phyloP scores from a whole-genome alignment of 2,113 vertebrate species.

The Lagopus leucura region DNA sequence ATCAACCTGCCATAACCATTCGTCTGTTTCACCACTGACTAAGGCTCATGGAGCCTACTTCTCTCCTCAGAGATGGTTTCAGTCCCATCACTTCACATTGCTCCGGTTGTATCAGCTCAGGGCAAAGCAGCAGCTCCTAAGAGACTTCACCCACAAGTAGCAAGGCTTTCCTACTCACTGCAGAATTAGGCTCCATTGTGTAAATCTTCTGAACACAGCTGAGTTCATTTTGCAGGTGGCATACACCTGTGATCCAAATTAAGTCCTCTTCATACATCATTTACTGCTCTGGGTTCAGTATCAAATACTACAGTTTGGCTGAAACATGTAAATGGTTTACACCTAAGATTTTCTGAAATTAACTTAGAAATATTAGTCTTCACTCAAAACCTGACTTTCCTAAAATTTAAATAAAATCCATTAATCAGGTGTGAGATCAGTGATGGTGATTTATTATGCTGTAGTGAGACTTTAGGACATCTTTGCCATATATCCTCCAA shows the following conservation, averaged over 20 bases:
- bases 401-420: background rate
- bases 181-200: background rate
- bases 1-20: no score
- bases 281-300: background rate
- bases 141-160: background rate
- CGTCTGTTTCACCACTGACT: background rate
- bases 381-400: background rate
- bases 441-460: background rate
- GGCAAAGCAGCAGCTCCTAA: background rate
- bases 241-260: accelerated
- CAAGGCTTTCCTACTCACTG: background rate
- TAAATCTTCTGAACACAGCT: background rate
- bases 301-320: background rate
- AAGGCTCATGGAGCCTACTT: background rate
- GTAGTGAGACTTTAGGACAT: background rate
- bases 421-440: background rate
- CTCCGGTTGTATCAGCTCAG: no score
- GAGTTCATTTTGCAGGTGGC: background rate
- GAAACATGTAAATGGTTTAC: background rate
- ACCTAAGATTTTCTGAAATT: background rate
- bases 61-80: background rate
- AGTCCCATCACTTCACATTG: accelerated
- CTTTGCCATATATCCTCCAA: background rate
- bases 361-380: background rate
- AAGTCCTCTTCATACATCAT: background rate